Base-by-base conservation (phyloP, 2,888 invertebrate species). In the Heliothis peltigera region DNA sequence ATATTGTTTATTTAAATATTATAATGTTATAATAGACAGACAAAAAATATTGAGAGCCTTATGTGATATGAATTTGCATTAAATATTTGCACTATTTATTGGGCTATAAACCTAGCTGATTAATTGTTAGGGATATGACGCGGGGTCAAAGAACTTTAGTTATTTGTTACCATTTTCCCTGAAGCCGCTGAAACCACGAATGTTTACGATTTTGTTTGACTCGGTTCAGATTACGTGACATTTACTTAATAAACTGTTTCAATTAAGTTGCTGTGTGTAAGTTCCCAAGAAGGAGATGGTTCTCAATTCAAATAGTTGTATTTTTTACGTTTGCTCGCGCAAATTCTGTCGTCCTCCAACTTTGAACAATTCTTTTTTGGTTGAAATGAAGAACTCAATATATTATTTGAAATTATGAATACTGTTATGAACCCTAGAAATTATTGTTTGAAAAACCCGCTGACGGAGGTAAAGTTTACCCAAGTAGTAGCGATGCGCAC, bases 401-500 rank as follows among this genome's bases (percentile, higher is more conserved):
- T 32, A 28, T 32, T 10, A 32, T 12, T 12, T 32, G 12, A 12
- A 42, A 65, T 71, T 1, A 66, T 44, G 49, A 47, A 46, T 46
- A 19, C 21, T 21, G n/a, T 44, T 61, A 70, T 22, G 28, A 73
- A 64, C 61, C 59, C 47, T 73, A 70, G 19, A 46, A 21, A 25
- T 54, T 21, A 25, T 51, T 58, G 48, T 73, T 71, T 54, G 53
- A 70, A 80, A 80, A 80, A 68, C 62, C 62, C 67, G 71, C 70
- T 64, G 68, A 72, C 72, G 72, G 74, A 77, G 85, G 82, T 83
- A 83, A 84, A 82, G 15, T 39, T 39, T 15, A 39, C 79, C 79
- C 82, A 81, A 85, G 83, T 83, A 81, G 82, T 80, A 64, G 82
- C 82, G 75, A 83, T 80, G 84, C 87, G 81, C 80, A 82, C 82